Evolutionary conservation across 2,888 invertebrate genomes (phyloP).

Genomic region (Xanthia icteritia): DNA sequence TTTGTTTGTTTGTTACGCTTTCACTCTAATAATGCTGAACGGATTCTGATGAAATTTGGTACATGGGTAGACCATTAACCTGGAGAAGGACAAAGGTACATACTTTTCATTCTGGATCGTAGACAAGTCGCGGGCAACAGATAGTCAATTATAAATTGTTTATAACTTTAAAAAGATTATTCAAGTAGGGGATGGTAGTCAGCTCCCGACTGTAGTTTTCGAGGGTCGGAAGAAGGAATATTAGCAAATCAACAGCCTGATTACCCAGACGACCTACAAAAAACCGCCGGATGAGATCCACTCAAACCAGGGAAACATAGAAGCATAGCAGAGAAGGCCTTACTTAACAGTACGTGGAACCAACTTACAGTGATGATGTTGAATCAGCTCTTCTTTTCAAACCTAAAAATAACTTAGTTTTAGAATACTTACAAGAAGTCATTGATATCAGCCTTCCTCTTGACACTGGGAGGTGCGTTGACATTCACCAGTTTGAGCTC

Average conservation of each 20-base stretch:
- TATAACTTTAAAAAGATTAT: background rate
- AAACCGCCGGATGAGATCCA: too few species aligned
- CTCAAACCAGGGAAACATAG: background rate
- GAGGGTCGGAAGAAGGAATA: background rate
- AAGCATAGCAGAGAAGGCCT: too few species aligned
- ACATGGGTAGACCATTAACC: too few species aligned
- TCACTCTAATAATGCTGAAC: too few species aligned
- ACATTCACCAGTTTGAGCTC: conserved; percentile 92
- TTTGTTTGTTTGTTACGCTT: too few species aligned
- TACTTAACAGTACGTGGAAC: background rate
- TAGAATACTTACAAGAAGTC: conserved; percentile 89
- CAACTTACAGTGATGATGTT: too few species aligned
- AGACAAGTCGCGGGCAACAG: too few species aligned
- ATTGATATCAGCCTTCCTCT: conserved; percentile 89
- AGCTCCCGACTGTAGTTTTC: too few species aligned
- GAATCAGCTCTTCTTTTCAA: background rate
- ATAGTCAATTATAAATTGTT: background rate
- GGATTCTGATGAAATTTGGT: too few species aligned
- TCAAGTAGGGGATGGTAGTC: background rate
- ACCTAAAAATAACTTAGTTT: background rate
- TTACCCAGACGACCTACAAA: background rate
- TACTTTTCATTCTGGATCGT: too few species aligned
- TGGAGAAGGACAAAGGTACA: too few species aligned
- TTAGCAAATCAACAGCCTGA: background rate
- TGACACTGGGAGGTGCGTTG: conserved; percentile 91